These are phyloP conservation scores for Agapornis canus DNA, from an alignment of 2,797 vertebrate genomes.

Conservation along the genomic window DNA sequence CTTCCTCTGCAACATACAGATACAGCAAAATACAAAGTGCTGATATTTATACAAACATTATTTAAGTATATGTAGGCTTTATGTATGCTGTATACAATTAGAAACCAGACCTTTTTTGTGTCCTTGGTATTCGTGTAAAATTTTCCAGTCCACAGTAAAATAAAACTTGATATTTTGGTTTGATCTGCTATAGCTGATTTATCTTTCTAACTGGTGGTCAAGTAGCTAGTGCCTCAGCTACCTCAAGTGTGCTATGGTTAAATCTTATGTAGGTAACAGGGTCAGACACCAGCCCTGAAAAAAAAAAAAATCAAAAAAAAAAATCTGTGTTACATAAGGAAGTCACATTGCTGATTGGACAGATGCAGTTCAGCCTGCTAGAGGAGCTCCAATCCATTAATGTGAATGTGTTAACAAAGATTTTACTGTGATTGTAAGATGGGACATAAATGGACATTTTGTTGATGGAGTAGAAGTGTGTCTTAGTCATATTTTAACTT, in stretches of 20 bases:
- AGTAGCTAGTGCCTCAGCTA: not conserved
- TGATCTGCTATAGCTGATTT: not conserved
- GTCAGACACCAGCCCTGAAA: not conserved
- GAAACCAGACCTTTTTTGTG: not conserved
- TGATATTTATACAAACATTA: not conserved
- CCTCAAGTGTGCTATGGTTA: not conserved
- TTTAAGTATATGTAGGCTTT: not conserved
- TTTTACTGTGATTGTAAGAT: not conserved
- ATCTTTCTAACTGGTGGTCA: not conserved
- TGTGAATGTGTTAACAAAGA: not conserved
- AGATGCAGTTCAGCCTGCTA: not conserved
- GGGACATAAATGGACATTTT: not conserved
- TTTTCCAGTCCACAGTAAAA: not conserved
- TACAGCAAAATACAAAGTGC: not conserved
- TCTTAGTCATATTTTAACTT: not conserved
- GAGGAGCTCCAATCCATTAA: not conserved
- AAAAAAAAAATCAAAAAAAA: not conserved
- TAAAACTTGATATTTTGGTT: not conserved
- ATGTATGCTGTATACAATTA: not conserved
- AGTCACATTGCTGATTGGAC: not conserved
- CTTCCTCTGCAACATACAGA: not conserved
- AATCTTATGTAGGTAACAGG: not conserved
- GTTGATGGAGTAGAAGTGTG: not conserved
- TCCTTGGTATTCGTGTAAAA: not conserved
- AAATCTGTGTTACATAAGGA: not conserved